Conservation (phyloP, 2,888 invertebrate genomes). For the Calameuta idolon region DNA sequence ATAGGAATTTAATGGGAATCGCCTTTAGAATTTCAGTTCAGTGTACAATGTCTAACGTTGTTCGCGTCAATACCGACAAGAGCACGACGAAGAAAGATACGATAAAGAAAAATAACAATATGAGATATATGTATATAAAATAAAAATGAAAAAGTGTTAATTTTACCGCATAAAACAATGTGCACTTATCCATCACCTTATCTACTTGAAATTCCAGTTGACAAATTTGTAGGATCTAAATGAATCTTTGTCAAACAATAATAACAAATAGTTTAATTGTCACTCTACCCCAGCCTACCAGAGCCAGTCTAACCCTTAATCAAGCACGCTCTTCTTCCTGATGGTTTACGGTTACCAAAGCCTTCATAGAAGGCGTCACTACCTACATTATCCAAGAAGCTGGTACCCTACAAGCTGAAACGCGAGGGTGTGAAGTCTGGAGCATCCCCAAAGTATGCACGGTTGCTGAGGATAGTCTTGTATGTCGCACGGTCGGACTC, state of each 20-base stretch:
- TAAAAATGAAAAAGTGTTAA: not conserved
- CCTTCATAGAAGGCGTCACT: not conserved
- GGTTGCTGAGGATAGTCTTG: slow-evolving; percentile 28
- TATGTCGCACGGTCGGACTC: slow-evolving; percentile 25
- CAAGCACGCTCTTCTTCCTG: not conserved
- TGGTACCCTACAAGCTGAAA: not conserved
- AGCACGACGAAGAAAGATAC: not conserved
- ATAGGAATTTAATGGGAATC: not conserved
- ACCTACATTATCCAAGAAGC: not conserved
- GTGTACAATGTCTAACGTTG: not conserved
- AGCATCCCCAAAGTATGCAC: slow-evolving; percentile 43
- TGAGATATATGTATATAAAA: not conserved
- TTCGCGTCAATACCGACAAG: not conserved
- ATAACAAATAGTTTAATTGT: not conserved
- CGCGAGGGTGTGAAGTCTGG: slow-evolving; percentile 35
- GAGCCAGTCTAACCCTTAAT: not conserved
- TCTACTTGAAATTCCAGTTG: not conserved
- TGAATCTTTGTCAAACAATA: not conserved
- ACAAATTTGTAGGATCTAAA: not conserved
- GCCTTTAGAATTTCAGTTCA: not conserved
- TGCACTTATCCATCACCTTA: too few species aligned
- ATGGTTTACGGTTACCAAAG: not conserved
- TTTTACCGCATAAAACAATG: not conserved
- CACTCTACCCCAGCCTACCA: not conserved
- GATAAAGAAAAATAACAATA: not conserved